Evolutionary conservation across 2,797 vertebrate genomes (phyloP), one percentile per base, ranked within the genome.

Genomic region (Poecilia velifera): DNA sequence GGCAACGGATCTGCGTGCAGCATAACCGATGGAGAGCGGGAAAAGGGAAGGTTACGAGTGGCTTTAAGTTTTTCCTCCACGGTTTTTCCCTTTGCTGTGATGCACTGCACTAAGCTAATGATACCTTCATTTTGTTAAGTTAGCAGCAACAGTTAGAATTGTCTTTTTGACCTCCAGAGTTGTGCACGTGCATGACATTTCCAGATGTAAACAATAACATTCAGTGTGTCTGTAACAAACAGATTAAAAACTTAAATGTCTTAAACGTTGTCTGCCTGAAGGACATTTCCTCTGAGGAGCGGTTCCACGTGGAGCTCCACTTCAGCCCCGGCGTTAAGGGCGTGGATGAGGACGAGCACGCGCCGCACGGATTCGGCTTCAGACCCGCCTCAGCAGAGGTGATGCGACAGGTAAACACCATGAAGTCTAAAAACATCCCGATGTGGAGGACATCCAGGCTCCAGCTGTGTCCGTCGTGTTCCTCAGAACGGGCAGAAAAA

Each of bases 271-370:
- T 62, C 46, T 6, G 28, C 45, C 46, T 74, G 0, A 87, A 99
- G 98, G 98, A 99, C 77, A 94, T 98, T 0, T 94, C 97, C 5
- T 99, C 98, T 2, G 97, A 99, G 91, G 98, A 99, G 74, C 96
- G 98, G 49, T 99, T 99, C 93, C 98, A 99, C 0, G 98, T 99
- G 41, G 98, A 99, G 92, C 96, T 99, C 76, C 98, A 99, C 88
- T 99, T 99, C 94, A 99, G 98, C 86, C 98, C 98, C 0, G 98
- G 98, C 0, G 98, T 99, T 55, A 99, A 99, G 91, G 98, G 97
- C 8, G 96, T 97, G 0, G 98, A 99, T 76, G 97, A 97, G 82
- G 97, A 99, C 84, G 97, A 98, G 87, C 97, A 96, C 0, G 97
- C 96, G 2, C 98, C 98, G 0, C 93, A 96, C 0, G 98, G 98